Evolutionary conservation across 2,797 vertebrate species (phyloP), one percentile per base, ranked within the genome.

Genomic region (Gallirallus australis): DNA sequence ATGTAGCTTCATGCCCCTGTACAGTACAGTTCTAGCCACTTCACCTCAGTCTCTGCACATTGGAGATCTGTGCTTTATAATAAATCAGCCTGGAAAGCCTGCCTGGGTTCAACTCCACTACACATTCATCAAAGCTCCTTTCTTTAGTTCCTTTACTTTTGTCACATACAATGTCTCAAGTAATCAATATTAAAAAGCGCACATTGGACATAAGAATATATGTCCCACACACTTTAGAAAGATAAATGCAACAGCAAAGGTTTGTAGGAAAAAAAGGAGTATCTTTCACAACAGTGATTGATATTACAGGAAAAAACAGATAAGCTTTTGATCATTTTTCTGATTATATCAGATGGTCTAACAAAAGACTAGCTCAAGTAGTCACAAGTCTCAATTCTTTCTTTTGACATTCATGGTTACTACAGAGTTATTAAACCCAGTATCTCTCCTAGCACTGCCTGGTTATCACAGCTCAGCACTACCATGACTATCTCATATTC

Each of bases 61-160:
- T 27, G 75, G 64, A 77, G 33, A 69, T 60, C 54, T 42, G 23
- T 52, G n/a, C 28, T 80, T 72, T 63, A 60, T 24, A 56, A 85
- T n/a, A 57, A 68, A 60, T 15, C 19, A 54, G 40, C 12, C 40
- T 61, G 50, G 45, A 70, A 87, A 79, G n/a, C 28, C 25, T 81
- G 35, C 30, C 48, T 47, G 18, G 8, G 31, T 78, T 91, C 81
- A 89, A 60, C 39, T 80, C 48, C 60, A 39, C 31, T 70, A 56
- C 24, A 30, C 15, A 25, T 61, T 88, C 40, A 81, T 45, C 76
- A 94, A 78, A 95, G 35, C 13, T 88, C 12, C 14, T 53, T 93
- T 91, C 68, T 73, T 85, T 93, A 66, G 82, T 92, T 91, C 56
- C 64, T 78, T 80, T 75, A 64, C 53, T 56, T 56, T 82, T 85